Percentiles rank a stretch among this genome's conserved stretches.
phyloP scores from a whole-genome alignment of 1,140 invertebrate species.

The Plodia interpunctella region DNA sequence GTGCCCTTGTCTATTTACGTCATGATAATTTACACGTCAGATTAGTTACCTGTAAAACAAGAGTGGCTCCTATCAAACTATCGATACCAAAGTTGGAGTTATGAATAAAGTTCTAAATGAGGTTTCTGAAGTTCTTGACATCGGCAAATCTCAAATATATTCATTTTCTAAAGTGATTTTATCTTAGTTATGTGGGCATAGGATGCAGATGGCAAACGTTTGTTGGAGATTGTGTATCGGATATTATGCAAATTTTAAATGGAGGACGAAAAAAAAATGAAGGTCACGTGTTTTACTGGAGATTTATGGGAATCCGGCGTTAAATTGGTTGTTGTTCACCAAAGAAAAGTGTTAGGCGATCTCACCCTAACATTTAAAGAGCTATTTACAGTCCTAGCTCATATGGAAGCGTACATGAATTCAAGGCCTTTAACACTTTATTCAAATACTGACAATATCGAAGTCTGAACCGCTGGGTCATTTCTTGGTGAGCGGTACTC shows the following conservation, averaged over 20 bases:
- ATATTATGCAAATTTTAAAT: conserved; percentile 13
- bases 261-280: no score
- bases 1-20: conserved; percentile 11
- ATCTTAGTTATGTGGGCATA: conserved; percentile 19
- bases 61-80: conserved; percentile 6
- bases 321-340: conserved; percentile 9
- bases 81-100: conserved; percentile 8
- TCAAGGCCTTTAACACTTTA: conserved; percentile 23
- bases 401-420: conserved; percentile 28
- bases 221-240: conserved; percentile 19
- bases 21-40: neutral
- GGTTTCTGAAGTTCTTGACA: conserved; percentile 11
- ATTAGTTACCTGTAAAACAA: neutral
- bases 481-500: conserved; percentile 20
- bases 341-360: conserved; percentile 24
- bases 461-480: conserved; percentile 18
- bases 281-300: no score
- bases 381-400: conserved; percentile 24
- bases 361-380: conserved; percentile 25
- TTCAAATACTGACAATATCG: conserved; percentile 24
- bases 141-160: conserved; percentile 3
- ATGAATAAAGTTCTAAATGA: conserved; percentile 6
- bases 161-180: conserved; percentile 18
- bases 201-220: conserved; percentile 20
- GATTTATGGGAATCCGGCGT: conserved; percentile 54